A percentile compares a stretch with the other conserved stretches of the same genome.
These are phyloP conservation scores for Andrena bucephala DNA, from an alignment of 2,888 invertebrate genomes.

Conservation along the genomic window DNA sequence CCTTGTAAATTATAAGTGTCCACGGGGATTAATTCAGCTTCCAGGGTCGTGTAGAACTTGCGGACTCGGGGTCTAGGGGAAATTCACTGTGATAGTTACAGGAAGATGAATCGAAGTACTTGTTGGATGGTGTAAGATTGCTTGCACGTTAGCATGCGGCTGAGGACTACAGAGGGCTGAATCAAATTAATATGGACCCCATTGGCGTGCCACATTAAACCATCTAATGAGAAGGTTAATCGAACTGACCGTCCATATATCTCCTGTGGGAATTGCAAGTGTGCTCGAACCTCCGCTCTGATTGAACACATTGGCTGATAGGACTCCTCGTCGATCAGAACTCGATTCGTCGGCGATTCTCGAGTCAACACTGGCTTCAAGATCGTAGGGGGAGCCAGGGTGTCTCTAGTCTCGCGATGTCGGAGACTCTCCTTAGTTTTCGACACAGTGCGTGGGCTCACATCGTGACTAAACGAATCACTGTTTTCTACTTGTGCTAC, in stretches of 20 bases:
- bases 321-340: not conserved
- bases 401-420: too few species aligned
- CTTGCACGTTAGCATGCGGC: not conserved
- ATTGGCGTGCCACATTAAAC: not conserved
- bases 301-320: not conserved
- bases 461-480: not conserved
- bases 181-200: conserved; percentile 27
- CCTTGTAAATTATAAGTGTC: not conserved
- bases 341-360: not conserved
- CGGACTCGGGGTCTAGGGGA: not conserved
- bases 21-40: not conserved
- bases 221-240: conserved; percentile 33
- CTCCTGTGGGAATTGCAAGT: conserved; percentile 28
- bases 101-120: not conserved
- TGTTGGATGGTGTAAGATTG: not conserved
- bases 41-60: not conserved
- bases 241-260: conserved; percentile 32
- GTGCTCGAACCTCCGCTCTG: not conserved
- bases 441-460: conserved; percentile 12
- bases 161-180: not conserved
- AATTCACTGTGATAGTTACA: too few species aligned
- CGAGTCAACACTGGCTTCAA: too few species aligned
- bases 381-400: too few species aligned
- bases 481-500: conserved; percentile 18
- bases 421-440: conserved; percentile 3